These are phyloP conservation scores for Nineta flava DNA, from an alignment of 2,888 invertebrate species.

Conservation along the genomic window DNA sequence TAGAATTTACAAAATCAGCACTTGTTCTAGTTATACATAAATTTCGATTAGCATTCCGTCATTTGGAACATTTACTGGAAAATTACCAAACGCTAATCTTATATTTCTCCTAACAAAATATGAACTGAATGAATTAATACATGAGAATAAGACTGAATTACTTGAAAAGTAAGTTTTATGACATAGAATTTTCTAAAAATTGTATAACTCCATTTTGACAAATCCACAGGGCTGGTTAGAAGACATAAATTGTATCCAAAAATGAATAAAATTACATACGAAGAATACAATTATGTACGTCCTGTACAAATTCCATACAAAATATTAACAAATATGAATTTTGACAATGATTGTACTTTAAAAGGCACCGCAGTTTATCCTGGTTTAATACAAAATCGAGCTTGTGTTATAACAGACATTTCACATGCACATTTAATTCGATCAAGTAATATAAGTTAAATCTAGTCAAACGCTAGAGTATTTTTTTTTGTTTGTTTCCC, in stretches of 20 bases:
- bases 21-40: constrained; percentile 37
- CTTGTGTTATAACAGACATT: constrained; percentile 52
- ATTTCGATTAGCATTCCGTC: constrained; percentile 38
- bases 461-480: too few species aligned
- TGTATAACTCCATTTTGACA: not conserved
- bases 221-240: constrained; percentile 46
- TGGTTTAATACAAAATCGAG: constrained; percentile 49
- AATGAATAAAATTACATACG: not conserved
- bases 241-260: constrained; percentile 39
- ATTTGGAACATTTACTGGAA: constrained; percentile 40
- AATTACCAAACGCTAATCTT: constrained; percentile 44
- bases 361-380: constrained; percentile 55
- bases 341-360: constrained; percentile 16
- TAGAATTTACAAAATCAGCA: constrained; percentile 52
- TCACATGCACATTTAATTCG: constrained; percentile 34
- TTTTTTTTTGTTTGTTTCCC: too few species aligned
- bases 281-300: constrained; percentile 25
- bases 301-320: constrained; percentile 18
- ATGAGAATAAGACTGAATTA: constrained; percentile 16
- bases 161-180: constrained; percentile 10
- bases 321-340: not conserved
- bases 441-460: constrained; percentile 17
- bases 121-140: constrained; percentile 44
- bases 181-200: constrained; percentile 6
- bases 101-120: constrained; percentile 49